Conservation (phyloP, 2,113 vertebrate species). For the Hylia prasina region DNA sequence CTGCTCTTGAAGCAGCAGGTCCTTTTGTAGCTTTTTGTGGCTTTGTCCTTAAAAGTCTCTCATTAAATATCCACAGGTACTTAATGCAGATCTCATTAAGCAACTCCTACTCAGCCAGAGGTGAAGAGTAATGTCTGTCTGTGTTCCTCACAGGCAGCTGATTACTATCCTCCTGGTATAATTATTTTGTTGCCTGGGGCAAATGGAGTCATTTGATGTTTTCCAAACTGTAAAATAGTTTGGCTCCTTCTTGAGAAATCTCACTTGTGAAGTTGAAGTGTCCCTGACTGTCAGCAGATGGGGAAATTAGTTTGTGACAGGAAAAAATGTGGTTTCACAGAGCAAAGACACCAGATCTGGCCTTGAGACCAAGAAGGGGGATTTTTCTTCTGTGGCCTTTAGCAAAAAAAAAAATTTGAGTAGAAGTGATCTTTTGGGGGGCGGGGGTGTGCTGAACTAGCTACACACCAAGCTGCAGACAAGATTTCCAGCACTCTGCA, state of each 20-base stretch:
- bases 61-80: not conserved
- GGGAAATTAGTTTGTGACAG: not conserved
- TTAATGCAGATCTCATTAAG: not conserved
- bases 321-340: not conserved
- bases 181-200: not conserved
- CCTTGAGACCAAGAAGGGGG: not conserved
- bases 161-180: not conserved
- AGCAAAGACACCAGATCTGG: not conserved
- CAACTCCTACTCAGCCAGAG: slow-evolving; percentile 22
- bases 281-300: not conserved
- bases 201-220: not conserved
- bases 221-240: not conserved
- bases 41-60: slow-evolving; percentile 13
- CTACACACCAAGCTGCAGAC: not conserved
- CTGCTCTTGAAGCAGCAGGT: not conserved
- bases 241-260: not conserved
- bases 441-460: not conserved
- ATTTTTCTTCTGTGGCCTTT: not conserved
- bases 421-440: not conserved
- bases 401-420: not conserved
- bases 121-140: slow-evolving; percentile 31
- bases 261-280: not conserved
- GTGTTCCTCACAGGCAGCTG: slow-evolving; percentile 8
- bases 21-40: not conserved
- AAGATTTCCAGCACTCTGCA: not conserved